phyloP scores from a whole-genome alignment of 2,888 invertebrate species.

The Lepidocyrtoides sp. region DNA sequence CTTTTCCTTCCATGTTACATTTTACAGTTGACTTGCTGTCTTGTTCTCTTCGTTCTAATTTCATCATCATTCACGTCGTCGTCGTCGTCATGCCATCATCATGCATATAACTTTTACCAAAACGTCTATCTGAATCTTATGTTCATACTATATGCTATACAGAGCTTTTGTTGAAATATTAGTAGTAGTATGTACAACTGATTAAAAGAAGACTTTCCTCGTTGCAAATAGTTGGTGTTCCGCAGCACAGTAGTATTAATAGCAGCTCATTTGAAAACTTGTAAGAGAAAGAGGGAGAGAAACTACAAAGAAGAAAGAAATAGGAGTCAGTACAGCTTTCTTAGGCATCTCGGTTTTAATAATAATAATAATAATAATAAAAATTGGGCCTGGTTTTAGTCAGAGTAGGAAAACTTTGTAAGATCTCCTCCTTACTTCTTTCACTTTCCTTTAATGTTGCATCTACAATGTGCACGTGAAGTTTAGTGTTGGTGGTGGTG shows the following conservation, averaged over 20 bases:
- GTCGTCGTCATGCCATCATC: neutral
- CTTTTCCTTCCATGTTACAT: neutral
- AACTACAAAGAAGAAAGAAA: neutral
- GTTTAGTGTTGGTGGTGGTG: neutral
- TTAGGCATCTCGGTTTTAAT: neutral
- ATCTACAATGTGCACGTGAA: neutral
- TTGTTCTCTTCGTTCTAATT: neutral
- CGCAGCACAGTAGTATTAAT: neutral
- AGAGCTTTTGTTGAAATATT: neutral
- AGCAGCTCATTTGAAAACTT: constrained; percentile 14
- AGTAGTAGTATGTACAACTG: neutral
- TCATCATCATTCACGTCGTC: neutral
- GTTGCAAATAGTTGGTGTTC: neutral
- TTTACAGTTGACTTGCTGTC: neutral
- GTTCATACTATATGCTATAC: neutral
- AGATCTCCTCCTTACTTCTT: neutral
- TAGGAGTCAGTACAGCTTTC: neutral
- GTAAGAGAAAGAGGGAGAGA: neutral
- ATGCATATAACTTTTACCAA: neutral
- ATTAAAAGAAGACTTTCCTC: constrained; percentile 23
- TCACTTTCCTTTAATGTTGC: neutral
- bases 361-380: no score
- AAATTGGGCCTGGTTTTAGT: neutral
- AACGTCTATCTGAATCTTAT: neutral
- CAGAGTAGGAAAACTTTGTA: neutral